A percentile compares a stretch with the other conserved stretches of the same genome.
Conservation (phyloP, 2,113 vertebrate species). For the Zapus hudsonius region DNA sequence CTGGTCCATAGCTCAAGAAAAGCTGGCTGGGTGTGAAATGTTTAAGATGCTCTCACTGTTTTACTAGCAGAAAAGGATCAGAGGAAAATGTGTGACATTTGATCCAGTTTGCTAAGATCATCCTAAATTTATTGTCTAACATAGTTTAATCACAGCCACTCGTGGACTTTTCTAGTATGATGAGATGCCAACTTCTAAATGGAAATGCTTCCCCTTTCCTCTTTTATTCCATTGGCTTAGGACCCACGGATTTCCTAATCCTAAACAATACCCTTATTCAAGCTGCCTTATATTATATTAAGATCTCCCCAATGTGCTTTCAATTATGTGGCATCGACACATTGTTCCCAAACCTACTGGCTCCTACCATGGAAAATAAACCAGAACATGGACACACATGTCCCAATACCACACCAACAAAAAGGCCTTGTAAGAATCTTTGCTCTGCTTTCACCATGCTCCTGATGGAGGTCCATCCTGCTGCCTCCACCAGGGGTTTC, state of each 20-base stretch:
- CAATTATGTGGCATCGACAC: slow-evolving; percentile 54
- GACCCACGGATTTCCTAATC: slow-evolving; percentile 31
- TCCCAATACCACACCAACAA: neutral
- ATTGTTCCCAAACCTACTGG: slow-evolving; percentile 48
- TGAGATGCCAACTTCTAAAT: slow-evolving; percentile 16
- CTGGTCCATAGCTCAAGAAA: neutral
- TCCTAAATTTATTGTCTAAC: slow-evolving; percentile 21
- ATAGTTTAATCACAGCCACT: slow-evolving; percentile 50
- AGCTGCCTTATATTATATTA: slow-evolving; percentile 45
- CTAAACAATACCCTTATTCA: slow-evolving; percentile 50
- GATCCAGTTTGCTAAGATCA: neutral
- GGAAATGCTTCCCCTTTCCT: neutral
- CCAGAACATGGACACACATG: slow-evolving; percentile 13
- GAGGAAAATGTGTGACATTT: slow-evolving; percentile 7
- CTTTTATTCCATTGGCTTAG: neutral
- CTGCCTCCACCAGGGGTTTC: neutral
- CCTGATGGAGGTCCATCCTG: too few species aligned
- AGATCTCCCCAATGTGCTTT: slow-evolving; percentile 38
- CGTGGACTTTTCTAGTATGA: neutral
- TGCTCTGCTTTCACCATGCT: neutral
- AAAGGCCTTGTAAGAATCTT: neutral
- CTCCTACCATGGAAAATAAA: slow-evolving; percentile 60
- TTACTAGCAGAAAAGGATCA: neutral
- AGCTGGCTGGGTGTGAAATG: neutral
- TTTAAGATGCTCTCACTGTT: neutral